Base-by-base conservation (phyloP, 2,797 vertebrate genomes). In the Sebastes nivosus region DNA sequence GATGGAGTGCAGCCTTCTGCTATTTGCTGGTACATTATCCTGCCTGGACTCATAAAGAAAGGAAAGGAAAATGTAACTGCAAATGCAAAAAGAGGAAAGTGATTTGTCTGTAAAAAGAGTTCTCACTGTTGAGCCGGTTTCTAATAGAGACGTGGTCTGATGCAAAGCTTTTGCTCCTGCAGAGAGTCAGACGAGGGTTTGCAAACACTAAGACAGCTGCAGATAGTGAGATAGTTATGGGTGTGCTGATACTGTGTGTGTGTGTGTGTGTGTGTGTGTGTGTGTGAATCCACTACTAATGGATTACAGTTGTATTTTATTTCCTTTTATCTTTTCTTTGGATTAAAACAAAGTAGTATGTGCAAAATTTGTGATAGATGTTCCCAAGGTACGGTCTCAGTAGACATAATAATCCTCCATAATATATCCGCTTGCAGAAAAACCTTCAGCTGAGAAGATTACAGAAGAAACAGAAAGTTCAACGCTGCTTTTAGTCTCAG, bases 271-370 rank as follows among this genome's bases (percentile, higher is more conserved):
- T 4, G 25, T 27, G 9, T 25, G 32, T 36, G 58, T 32, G 60
- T 22, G 8, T 46, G 18, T 27, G 63, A 78, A 67, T 29, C 27
- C 38, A 34, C 14, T 18, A 8, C 20, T 1, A 5, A 58, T 63
- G 29, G 65, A 74, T 73, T n/a, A 7, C 1, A 34, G 4, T 13
- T 13, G 52, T 5, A 58, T 11, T 60, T 71, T 66, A 76, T 50
- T 61, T 70, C 70, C 24, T 67, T 70, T 70, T 38, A 57, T 42
- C 7, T 72, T 65, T 46, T 59, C 3, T 72, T 70, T 70, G 61
- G 38, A 36, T 75, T 32, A 66, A 67, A 87, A 75, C 16, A 75
- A 59, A 68, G 50, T 83, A 70, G 57, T 27, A 69, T 73, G 52
- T 10, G 57, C 9, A 66, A 57, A 50, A 50, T 46, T 32, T 36